Evolutionary conservation across 2,888 invertebrate species (phyloP).

Genomic region (Sepiola atlantica): DNA sequence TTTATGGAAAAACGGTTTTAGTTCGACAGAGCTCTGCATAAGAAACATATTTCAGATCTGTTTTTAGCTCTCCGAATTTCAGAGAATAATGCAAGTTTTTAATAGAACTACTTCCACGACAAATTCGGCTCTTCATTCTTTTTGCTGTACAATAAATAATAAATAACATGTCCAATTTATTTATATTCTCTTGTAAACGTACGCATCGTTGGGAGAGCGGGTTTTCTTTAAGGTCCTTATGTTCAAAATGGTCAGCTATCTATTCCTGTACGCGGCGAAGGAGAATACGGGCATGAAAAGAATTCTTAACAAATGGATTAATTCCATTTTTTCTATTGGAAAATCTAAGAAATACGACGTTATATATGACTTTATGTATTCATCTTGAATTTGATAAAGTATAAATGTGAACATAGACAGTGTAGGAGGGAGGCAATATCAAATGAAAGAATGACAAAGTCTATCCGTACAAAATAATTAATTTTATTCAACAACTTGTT

Average conservation of each 20-base stretch:
- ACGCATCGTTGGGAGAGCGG: neutral
- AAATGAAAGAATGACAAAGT: too few relatives aligned
- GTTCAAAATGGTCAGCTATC: neutral
- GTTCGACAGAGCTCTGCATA: neutral
- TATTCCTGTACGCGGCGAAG: neutral
- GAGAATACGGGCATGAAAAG: neutral
- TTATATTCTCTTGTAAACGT: neutral
- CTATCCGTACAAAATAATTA: too few relatives aligned
- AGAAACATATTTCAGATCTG: neutral
- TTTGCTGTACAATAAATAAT: neutral
- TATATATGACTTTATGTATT: neutral
- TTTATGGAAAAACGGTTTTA: neutral
- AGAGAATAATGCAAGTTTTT: neutral
- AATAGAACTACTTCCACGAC: neutral
- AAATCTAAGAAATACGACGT: neutral
- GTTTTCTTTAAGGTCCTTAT: neutral
- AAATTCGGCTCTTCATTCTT: neutral
- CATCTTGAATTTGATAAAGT: conserved; percentile 14
- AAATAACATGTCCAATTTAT: conserved; percentile 32
- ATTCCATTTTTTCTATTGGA: neutral
- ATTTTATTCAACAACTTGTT: too few relatives aligned
- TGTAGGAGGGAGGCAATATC: too few relatives aligned
- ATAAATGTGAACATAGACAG: neutral
- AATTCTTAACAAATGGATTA: neutral
- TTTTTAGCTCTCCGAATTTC: neutral